These are phyloP conservation scores for Aix galericulata DNA, from an alignment of 2,113 vertebrate genomes.

Conservation along the genomic window DNA sequence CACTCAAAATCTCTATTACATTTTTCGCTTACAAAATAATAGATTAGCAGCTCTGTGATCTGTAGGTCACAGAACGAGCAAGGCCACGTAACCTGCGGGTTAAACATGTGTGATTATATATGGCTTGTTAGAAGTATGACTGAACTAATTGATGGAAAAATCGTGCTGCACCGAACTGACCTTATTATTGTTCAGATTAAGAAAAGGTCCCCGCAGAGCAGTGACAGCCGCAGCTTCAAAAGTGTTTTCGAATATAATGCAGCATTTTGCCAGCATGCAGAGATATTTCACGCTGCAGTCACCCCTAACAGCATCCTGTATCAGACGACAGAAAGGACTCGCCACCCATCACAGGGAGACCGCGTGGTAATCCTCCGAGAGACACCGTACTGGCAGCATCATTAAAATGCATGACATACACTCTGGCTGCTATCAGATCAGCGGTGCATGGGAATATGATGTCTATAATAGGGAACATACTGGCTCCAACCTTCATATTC, in stretches of 20 bases:
- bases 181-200: not conserved
- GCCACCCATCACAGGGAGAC: not conserved
- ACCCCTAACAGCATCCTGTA: not conserved
- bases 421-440: not conserved
- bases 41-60: not conserved
- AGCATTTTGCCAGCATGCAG: not conserved
- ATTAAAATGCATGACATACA: not conserved
- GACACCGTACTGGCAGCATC: not conserved
- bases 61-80: not conserved
- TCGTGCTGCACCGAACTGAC: not conserved
- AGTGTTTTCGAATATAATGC: not conserved
- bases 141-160: slow-evolving; percentile 16
- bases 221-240: not conserved
- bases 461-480: not conserved
- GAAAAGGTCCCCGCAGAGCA: not conserved
- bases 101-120: slow-evolving; percentile 9
- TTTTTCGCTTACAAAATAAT: not conserved
- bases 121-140: not conserved
- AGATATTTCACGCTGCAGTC: not conserved
- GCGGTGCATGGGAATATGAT: not conserved
- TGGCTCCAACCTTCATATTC: not conserved
- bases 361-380: fast-evolving
- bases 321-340: not conserved
- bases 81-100: slow-evolving; percentile 23
- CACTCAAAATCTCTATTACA: not conserved